phyloP scores from a whole-genome alignment of 2,888 invertebrate species.

The Ochropacha duplaris region DNA sequence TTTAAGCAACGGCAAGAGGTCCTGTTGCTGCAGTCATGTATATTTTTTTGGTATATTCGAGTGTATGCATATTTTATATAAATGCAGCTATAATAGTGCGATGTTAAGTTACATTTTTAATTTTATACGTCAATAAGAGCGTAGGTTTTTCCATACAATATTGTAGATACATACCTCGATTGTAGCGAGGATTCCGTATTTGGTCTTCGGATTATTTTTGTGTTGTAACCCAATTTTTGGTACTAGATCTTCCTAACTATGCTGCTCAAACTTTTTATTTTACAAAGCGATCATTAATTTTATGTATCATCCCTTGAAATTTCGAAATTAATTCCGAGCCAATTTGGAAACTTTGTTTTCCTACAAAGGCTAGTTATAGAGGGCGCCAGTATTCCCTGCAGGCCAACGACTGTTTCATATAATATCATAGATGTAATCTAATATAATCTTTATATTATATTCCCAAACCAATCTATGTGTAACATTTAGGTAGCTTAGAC shows the following conservation, averaged over 20 bases:
- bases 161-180: conserved; percentile 18
- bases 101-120: conserved; percentile 36
- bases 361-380: conserved; percentile 35
- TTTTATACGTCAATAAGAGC: conserved; percentile 27
- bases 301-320: conserved; percentile 11
- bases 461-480: conserved; percentile 42
- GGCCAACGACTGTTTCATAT: conserved; percentile 52
- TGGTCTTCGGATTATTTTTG: conserved; percentile 8
- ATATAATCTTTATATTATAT: conserved; percentile 17
- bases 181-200: conserved; percentile 5
- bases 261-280: neutral
- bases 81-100: conserved; percentile 47
- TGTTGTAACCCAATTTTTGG: neutral
- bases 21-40: conserved; percentile 44
- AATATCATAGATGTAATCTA: conserved; percentile 48
- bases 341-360: conserved; percentile 45
- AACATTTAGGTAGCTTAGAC: conserved; percentile 37
- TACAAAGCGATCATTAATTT: neutral
- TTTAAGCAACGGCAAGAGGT: conserved; percentile 33
- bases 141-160: conserved; percentile 34
- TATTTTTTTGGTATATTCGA: conserved; percentile 30
- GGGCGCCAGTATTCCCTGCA: conserved; percentile 26
- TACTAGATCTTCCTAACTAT: neutral
- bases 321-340: conserved; percentile 61
- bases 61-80: conserved; percentile 31